Conservation (phyloP, 2,797 vertebrate species). For the Sebastiscus albofasciatus region DNA sequence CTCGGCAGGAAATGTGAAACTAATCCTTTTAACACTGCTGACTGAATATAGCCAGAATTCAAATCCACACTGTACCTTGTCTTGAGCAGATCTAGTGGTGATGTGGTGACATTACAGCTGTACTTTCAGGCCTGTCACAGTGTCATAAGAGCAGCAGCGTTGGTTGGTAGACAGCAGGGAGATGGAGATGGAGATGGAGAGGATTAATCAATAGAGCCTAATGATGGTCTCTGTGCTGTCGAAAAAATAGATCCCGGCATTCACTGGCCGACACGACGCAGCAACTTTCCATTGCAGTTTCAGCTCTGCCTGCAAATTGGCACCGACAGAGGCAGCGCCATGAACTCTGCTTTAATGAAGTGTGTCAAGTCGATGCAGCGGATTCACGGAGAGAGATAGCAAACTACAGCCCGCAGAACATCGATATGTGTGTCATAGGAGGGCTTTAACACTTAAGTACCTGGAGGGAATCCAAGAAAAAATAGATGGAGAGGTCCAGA, state of each 20-base stretch:
- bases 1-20: neutral
- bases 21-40: neutral
- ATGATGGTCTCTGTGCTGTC: slow-evolving; percentile 4
- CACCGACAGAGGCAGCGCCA: neutral
- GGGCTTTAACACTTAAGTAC: neutral
- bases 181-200: neutral
- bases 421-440: neutral
- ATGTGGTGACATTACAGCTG: neutral
- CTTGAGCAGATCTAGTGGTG: neutral
- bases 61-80: neutral
- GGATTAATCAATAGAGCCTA: slow-evolving; percentile 20
- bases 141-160: neutral
- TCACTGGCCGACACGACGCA: neutral
- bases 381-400: neutral
- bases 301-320: slow-evolving; percentile 26
- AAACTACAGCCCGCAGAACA: neutral
- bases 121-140: neutral
- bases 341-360: slow-evolving; percentile 5
- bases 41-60: neutral
- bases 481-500: neutral
- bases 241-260: neutral
- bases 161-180: neutral
- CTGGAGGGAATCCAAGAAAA: neutral
- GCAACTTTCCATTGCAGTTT: slow-evolving; percentile 8
- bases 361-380: slow-evolving; percentile 8